These are phyloP conservation scores for Molossus alvarezi DNA, from an alignment of 2,797 vertebrate genomes.

Conservation along the genomic window DNA sequence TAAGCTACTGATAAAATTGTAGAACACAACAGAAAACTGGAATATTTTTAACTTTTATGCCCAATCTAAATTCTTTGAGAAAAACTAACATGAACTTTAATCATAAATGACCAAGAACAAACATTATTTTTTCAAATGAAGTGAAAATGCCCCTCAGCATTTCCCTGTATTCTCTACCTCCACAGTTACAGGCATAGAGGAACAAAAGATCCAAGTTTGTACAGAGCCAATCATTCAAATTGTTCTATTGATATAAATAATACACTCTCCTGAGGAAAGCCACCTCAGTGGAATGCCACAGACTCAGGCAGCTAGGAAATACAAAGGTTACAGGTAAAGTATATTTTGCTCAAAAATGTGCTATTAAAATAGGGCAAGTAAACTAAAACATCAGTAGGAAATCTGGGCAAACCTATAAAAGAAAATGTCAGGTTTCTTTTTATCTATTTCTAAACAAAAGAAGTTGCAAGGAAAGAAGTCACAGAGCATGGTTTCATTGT, in stretches of 20 bases:
- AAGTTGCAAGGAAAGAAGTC: constrained; percentile 1
- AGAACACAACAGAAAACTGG: not conserved
- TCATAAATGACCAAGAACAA: not conserved
- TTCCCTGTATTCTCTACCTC: not conserved
- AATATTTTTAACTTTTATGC: not conserved
- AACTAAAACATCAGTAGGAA: constrained; percentile 51
- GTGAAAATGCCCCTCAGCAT: not conserved
- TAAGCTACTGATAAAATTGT: not conserved
- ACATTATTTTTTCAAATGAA: constrained; percentile 45
- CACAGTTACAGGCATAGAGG: not conserved
- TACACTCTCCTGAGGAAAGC: constrained; percentile 62
- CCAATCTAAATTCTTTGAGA: not conserved
- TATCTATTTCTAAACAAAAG: constrained; percentile 65
- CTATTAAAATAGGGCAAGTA: constrained; percentile 25
- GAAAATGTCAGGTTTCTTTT: constrained; percentile 43
- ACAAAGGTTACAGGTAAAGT: constrained; percentile 18
- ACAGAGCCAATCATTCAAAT: not conserved
- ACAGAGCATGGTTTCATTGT: not conserved
- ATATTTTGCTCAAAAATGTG: constrained; percentile 49
- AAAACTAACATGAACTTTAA: not conserved
- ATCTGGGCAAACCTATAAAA: constrained; percentile 32
- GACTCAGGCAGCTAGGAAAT: not conserved
- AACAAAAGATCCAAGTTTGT: not conserved
- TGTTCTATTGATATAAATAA: constrained; percentile 48
- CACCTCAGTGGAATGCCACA: constrained; percentile 34